Evolutionary conservation across 2,113 vertebrate genomes (phyloP).

Genomic region (Echinops telfairi): DNA sequence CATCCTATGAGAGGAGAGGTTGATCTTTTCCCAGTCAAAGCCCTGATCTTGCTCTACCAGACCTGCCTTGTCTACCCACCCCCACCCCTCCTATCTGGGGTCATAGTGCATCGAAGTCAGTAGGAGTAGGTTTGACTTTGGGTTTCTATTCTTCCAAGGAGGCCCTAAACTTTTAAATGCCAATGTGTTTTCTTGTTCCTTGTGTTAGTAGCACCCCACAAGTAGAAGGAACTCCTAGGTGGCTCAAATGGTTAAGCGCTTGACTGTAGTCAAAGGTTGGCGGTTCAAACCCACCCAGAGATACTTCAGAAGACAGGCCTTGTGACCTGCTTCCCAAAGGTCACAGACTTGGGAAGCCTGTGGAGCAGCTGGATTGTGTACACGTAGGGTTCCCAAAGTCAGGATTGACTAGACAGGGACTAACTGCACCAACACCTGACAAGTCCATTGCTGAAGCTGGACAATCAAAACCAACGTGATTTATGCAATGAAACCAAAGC

Average conservation of each 20-base stretch:
- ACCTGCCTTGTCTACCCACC: neutral
- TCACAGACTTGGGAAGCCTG: neutral
- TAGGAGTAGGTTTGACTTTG: no score
- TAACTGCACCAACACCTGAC: neutral
- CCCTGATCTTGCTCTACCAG: neutral
- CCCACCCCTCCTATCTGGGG: neutral
- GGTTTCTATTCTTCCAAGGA: no score
- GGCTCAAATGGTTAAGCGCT: neutral
- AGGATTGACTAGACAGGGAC: neutral
- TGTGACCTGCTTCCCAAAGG: neutral
- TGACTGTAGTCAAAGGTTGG: neutral
- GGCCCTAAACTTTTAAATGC: neutral
- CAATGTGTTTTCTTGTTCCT: neutral
- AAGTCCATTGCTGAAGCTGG: neutral
- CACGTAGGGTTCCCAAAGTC: neutral
- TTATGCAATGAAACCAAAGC: neutral
- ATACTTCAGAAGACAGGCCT: neutral
- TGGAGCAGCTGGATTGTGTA: neutral
- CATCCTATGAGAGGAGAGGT: neutral
- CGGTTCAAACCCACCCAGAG: neutral
- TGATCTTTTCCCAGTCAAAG: neutral
- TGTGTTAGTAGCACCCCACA: neutral
- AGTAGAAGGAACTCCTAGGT: neutral
- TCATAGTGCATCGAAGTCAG: no score
- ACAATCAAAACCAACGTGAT: neutral